Percentiles rank a stretch among this genome's conserved stretches.
Conservation (phyloP, 2,888 invertebrate genomes). For the Aelia acuminata region DNA sequence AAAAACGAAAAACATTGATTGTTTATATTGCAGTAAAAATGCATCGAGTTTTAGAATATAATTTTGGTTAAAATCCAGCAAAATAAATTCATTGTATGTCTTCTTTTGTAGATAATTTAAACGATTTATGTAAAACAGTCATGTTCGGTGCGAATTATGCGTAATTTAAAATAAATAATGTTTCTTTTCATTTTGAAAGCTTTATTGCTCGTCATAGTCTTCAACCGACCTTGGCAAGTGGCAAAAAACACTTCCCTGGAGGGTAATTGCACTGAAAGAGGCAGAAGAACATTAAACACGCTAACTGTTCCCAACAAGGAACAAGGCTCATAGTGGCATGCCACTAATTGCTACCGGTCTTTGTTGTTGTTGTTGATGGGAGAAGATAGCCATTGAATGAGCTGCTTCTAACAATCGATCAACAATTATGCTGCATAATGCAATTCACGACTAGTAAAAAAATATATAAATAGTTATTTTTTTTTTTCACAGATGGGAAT, state of each 20-base stretch:
- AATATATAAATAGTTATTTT: neutral
- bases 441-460: neutral
- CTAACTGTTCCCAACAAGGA: neutral
- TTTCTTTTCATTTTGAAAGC: neutral
- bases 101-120: too few species aligned
- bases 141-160: too few species aligned
- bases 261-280: conserved; percentile 5
- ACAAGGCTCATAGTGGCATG: neutral
- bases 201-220: neutral
- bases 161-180: too few species aligned
- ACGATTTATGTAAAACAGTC: too few species aligned
- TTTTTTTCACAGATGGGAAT: too few species aligned
- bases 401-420: neutral
- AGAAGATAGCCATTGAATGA: neutral
- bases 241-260: neutral
- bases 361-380: neutral
- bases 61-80: too few species aligned
- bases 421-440: neutral
- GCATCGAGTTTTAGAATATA: too few species aligned
- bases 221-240: neutral
- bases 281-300: conserved; percentile 31
- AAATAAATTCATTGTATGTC: too few species aligned
- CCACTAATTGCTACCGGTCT: conserved; percentile 36
- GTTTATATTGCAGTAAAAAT: too few species aligned
- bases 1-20: too few species aligned